These are phyloP conservation scores for Parazoanthus darwini DNA, from an alignment of 92 coral and sea anemone species.

Conservation along the genomic window DNA sequence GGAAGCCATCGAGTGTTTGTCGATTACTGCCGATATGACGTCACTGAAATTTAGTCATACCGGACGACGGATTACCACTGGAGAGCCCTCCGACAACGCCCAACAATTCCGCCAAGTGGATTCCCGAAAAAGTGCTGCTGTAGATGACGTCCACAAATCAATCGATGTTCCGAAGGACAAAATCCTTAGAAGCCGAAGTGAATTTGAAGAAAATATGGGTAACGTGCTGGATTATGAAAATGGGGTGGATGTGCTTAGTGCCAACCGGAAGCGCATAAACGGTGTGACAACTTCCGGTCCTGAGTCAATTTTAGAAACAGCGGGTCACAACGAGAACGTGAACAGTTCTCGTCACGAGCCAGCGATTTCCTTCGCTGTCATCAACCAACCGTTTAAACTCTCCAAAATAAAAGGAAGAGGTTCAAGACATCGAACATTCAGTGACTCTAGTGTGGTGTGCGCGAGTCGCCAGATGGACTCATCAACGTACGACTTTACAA, in stretches of 20 bases:
- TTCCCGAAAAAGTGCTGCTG: not conserved
- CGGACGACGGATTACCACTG: not conserved
- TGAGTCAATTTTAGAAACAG: slow-evolving; percentile 1
- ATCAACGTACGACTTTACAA: slow-evolving; percentile 15
- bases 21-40: not conserved
- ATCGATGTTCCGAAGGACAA: not conserved
- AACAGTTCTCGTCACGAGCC: slow-evolving; percentile 22
- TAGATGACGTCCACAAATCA: not conserved
- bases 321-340: slow-evolving; percentile 3
- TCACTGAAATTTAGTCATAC: not conserved
- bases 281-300: slow-evolving; percentile 11
- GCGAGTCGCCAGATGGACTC: slow-evolving; percentile 8
- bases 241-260: not conserved
- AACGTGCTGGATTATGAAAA: no score
- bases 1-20: not conserved
- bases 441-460: not conserved
- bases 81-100: no score
- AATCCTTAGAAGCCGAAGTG: not conserved
- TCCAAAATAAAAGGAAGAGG: not conserved
- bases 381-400: slow-evolving; percentile 16
- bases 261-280: not conserved
- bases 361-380: slow-evolving; percentile 14
- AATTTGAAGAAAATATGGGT: not conserved
- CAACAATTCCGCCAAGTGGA: not conserved
- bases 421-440: not conserved